phyloP scores from a whole-genome alignment of 2,888 invertebrate species.

The Drymonia ruficornis region DNA sequence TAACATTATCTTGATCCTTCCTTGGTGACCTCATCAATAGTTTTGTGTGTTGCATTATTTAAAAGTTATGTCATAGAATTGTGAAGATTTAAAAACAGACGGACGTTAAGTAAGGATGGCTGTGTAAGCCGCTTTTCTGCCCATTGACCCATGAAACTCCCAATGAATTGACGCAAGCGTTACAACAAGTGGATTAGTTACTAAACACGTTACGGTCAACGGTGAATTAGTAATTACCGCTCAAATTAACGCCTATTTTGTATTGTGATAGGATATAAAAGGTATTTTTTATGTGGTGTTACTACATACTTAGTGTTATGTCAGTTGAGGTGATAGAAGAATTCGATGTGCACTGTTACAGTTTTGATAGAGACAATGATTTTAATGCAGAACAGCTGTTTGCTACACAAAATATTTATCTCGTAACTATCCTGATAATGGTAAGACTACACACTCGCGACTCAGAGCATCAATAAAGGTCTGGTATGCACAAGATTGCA shows the following conservation, averaged over 20 bases:
- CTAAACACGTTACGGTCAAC: conserved; percentile 38
- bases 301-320: conserved; percentile 3
- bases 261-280: conserved; percentile 24
- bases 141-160: neutral
- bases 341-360: neutral
- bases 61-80: no score
- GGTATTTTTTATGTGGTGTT: conserved; percentile 14
- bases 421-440: no score
- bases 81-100: neutral
- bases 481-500: no score
- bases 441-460: no score
- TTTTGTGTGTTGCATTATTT: neutral
- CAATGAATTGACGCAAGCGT: conserved; percentile 16
- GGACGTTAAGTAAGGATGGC: neutral
- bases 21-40: neutral
- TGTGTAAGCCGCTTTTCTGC: neutral
- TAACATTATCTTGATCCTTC: no score
- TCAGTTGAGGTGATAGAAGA: neutral
- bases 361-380: neutral
- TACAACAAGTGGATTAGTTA: conserved; percentile 38
- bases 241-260: conserved; percentile 14
- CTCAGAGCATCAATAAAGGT: no score
- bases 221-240: conserved; percentile 33
- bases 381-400: no score
- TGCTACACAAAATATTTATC: no score